Base-by-base conservation (phyloP, 2,113 vertebrate species). In the Arvicanthis niloticus region DNA sequence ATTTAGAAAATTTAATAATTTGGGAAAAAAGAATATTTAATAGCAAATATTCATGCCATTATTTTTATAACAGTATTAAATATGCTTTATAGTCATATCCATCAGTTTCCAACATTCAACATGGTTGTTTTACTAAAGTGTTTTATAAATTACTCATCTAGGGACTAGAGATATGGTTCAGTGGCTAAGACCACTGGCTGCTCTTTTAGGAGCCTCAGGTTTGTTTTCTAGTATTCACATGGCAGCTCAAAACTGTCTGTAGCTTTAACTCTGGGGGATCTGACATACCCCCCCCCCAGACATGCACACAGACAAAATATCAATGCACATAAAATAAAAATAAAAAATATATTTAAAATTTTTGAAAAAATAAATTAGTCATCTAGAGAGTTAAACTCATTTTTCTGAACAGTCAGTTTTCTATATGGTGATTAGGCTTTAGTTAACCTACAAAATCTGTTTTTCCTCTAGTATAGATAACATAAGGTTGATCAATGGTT, bases 21-120 rank as follows among this genome's bases (percentile, higher is more conserved):
- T 91, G 85, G 13, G 9, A 40, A 90, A 94, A 91, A 89, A n/a
- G 22, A 19, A 90, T 90, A 45, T 40, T 60, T 90, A 93, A 80
- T 96, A 42, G 89, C 89, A 75, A 85, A 76, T 92, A 91, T 73
- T 34, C 13, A 29, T 84, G 22, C 8, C 7, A 87, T 84, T 34
- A 94, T 92, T 96, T 97, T 53, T 62, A 91, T 97, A 92, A 91
- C 22, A 84, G 31, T 80, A 88, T 95, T 67, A 60, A 93, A 75
- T 95, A 62, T 89, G 48, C 10, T 96, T 91, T 97, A 81, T 92
- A 40, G 72, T 88, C 42, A 89, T 80, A 92, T 84, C 77, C 31
- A 92, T 73, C 19, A 76, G 3, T 86, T 96, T 94, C 70, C 37
- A 92, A 60, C 10, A 88, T 95, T 21, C 45, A 91, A 86, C 89